A percentile compares a stretch with the other conserved stretches of the same genome.
Evolutionary conservation across 2,888 invertebrate genomes (phyloP).

Genomic region (Nomada ruficornis): DNA sequence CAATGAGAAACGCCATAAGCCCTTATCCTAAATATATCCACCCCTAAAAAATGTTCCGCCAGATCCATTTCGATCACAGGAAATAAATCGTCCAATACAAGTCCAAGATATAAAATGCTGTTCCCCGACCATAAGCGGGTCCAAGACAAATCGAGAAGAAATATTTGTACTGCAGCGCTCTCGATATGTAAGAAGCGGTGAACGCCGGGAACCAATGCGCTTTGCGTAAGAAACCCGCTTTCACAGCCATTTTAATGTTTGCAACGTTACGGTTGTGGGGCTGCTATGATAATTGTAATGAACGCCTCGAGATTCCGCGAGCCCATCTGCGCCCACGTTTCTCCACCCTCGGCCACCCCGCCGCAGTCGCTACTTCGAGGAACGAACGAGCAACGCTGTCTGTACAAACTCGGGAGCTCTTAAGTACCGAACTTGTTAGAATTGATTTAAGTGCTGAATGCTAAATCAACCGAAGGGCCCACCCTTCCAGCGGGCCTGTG

Average conservation of each 20-base stretch:
- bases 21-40: too few relatives aligned
- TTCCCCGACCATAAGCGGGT: too few relatives aligned
- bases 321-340: constrained; percentile 82
- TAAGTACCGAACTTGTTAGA: constrained; percentile 84
- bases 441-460: constrained; percentile 84
- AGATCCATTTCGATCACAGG: too few relatives aligned
- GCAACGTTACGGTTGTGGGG: constrained; percentile 77
- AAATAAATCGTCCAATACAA: too few relatives aligned
- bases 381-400: constrained; percentile 71
- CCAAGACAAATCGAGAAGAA: too few relatives aligned
- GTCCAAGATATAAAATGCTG: too few relatives aligned
- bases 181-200: background rate
- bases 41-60: too few relatives aligned
- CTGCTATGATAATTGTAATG: constrained; percentile 84
- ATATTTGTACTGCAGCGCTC: background rate
- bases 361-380: constrained; percentile 65
- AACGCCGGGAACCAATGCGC: constrained; percentile 54
- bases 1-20: too few relatives aligned
- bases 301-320: constrained; percentile 82
- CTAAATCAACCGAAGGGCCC: constrained; percentile 83
- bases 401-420: constrained; percentile 82
- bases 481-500: constrained; percentile 63
- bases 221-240: constrained; percentile 56
- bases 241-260: constrained; percentile 69
- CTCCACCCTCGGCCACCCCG: constrained; percentile 44